phyloP scores from a whole-genome alignment of 1,140 invertebrate species.

The Dendroctonus valens region DNA sequence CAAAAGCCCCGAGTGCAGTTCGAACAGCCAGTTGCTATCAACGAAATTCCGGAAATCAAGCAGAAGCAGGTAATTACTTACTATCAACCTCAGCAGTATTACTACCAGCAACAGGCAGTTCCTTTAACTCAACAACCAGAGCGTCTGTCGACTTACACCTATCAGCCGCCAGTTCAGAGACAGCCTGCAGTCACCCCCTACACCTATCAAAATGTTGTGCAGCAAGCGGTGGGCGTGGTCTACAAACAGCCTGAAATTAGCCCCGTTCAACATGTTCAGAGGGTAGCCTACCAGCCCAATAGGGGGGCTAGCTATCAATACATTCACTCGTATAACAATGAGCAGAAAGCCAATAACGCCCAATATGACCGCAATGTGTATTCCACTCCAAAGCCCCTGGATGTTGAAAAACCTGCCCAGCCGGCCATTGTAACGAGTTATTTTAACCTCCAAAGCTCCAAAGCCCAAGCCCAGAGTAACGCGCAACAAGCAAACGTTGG shows the following conservation, averaged over 20 bases:
- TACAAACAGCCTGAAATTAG: conserved; percentile 1
- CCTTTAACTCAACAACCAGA: conserved; percentile 13
- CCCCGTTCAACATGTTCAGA: neutral
- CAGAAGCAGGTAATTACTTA: too few species aligned
- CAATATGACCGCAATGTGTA: neutral
- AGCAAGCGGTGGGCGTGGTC: conserved; percentile 16
- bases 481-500: conserved; percentile 38
- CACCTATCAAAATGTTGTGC: conserved; percentile 23
- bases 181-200: conserved; percentile 8
- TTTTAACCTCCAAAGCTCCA: conserved; percentile 3
- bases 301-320: too few species aligned
- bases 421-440: conserved; percentile 7
- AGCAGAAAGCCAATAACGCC: too few species aligned
- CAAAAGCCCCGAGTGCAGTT: too few species aligned
- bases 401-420: neutral
- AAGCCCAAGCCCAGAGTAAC: neutral
- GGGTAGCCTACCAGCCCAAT: too few species aligned
- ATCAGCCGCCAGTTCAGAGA: conserved; percentile 5
- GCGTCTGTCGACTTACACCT: conserved; percentile 18
- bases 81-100: conserved; percentile 10
- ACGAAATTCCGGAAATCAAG: conserved; percentile 1
- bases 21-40: neutral
- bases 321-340: too few species aligned
- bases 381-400: conserved; percentile 1
- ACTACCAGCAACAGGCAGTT: conserved; percentile 14